A percentile compares a stretch with the other conserved stretches of the same genome.
Evolutionary conservation across 2,113 vertebrate genomes (phyloP).

Genomic region (Calidris pugnax): DNA sequence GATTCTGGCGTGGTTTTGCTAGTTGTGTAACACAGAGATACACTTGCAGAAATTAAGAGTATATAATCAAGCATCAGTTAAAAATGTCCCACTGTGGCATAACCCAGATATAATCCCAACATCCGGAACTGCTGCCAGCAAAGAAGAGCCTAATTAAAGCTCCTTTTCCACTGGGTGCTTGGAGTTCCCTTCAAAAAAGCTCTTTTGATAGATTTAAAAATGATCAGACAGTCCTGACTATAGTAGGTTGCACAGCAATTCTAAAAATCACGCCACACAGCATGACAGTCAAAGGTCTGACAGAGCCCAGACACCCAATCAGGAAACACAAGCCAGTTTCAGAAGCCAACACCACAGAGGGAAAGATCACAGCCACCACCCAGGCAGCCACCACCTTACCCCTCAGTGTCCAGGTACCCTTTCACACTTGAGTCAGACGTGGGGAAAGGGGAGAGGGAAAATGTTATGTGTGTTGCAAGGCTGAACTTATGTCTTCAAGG

Average conservation of each 20-base stretch:
- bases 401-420: background rate
- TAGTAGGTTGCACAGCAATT: background rate
- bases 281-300: background rate
- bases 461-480: background rate
- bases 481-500: constrained; percentile 17
- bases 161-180: background rate
- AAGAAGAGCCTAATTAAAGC: background rate
- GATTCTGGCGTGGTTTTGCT: background rate
- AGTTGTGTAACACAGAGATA: background rate
- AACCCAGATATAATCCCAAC: background rate
- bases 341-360: background rate
- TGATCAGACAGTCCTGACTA: background rate
- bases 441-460: background rate
- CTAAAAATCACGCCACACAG: background rate
- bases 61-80: background rate
- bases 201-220: background rate
- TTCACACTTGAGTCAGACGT: background rate
- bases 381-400: background rate
- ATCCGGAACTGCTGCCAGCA: background rate
- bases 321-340: background rate
- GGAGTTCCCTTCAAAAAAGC: background rate
- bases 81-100: background rate
- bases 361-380: background rate
- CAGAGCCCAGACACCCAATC: background rate
- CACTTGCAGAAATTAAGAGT: background rate